Evolutionary conservation across 1,140 invertebrate species (phyloP).

Genomic region (Yoshiicerus persimilis): DNA sequence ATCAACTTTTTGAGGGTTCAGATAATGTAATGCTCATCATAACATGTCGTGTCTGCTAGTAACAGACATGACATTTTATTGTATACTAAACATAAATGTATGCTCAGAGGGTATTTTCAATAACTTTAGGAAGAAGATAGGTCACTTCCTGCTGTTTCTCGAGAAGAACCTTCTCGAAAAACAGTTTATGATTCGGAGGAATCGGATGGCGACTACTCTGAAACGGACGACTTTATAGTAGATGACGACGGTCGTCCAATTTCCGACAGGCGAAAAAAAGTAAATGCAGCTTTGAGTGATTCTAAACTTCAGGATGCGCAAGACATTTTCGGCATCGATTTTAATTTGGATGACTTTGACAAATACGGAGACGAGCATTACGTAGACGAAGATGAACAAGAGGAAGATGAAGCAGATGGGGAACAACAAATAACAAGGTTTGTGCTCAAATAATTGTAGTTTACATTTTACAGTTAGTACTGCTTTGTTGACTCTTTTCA

Average conservation of each 20-base stretch:
- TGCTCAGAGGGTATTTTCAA: too few relatives aligned
- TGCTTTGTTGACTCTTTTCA: conserved; percentile 26
- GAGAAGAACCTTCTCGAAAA: conserved; percentile 61
- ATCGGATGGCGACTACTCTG: conserved; percentile 69
- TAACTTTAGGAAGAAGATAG: conserved; percentile 75
- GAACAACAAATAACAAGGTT: conserved; percentile 45
- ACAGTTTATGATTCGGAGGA: conserved; percentile 69
- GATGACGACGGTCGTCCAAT: conserved; percentile 91
- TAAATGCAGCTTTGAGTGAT: conserved; percentile 91
- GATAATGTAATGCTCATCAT: conserved; percentile 79
- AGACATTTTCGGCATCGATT: conserved; percentile 98
- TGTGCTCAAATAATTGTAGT: background rate
- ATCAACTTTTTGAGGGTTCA: conserved; percentile 81
- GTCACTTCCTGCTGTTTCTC: conserved; percentile 58
- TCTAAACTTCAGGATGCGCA: conserved; percentile 95
- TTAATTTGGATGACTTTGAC: conserved; percentile 95
- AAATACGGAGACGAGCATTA: conserved; percentile 85
- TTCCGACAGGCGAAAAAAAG: conserved; percentile 82
- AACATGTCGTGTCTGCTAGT: too few relatives aligned
- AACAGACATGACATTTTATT: too few relatives aligned
- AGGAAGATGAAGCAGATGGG: conserved; percentile 55
- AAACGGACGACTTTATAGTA: conserved; percentile 96
- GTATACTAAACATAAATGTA: too few relatives aligned
- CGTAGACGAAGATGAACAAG: conserved; percentile 76
- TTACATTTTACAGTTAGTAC: background rate